Conservation (phyloP, 2,113 vertebrate genomes). For the Sinocyclocheilus maitianheensis region DNA sequence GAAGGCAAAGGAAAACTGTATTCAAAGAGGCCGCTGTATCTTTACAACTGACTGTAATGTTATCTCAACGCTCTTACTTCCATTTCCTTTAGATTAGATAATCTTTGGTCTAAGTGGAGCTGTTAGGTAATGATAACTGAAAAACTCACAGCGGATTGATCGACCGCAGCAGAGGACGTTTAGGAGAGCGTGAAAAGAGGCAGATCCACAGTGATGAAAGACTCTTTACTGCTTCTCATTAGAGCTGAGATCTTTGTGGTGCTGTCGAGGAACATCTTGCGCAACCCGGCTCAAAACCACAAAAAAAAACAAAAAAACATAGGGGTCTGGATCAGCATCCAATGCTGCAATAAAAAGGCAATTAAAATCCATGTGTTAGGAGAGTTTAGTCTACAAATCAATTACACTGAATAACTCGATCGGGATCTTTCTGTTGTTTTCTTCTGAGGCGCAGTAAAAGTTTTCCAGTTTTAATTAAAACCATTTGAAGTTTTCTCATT, state of each 20-base stretch:
- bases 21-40: slow-evolving; percentile 6
- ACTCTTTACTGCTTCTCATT: slow-evolving; percentile 39
- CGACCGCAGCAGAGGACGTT: not conserved
- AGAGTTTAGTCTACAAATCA: not conserved
- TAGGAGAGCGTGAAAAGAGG: not conserved
- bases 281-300: not conserved
- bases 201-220: slow-evolving; percentile 10
- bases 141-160: not conserved
- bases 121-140: not conserved
- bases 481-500: not conserved
- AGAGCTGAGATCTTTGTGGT: not conserved
- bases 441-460: not conserved
- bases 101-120: slow-evolving; percentile 6
- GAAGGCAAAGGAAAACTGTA: not conserved
- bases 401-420: not conserved
- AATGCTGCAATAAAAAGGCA: slow-evolving; percentile 9
- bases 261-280: slow-evolving; percentile 29
- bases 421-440: slow-evolving; percentile 13
- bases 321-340: slow-evolving; percentile 14
- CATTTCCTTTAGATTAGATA: slow-evolving; percentile 36
- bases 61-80: slow-evolving; percentile 4
- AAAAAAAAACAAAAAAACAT: not conserved
- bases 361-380: slow-evolving; percentile 8
- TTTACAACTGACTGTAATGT: not conserved
- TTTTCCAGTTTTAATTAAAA: slow-evolving; percentile 1